Base-by-base conservation (phyloP, 53 echinoderm and acorn worm species). In the Henricia sp. region DNA sequence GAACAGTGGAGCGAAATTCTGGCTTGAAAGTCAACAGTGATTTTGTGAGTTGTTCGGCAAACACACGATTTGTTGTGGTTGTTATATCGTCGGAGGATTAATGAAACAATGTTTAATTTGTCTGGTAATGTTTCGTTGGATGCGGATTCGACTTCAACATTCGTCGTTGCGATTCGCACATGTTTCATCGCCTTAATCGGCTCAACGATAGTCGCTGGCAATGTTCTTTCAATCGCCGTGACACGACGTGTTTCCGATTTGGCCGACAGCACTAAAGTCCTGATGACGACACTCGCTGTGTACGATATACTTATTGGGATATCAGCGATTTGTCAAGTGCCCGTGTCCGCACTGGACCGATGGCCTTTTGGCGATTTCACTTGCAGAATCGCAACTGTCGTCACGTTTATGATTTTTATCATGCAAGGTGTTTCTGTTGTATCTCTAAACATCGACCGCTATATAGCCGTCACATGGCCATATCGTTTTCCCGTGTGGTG, bases 231-330 rank as follows among this genome's bases (percentile, higher is more conserved):
- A 35, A 74, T 74, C 54, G 56, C 56, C 39, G 74, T 74, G 54
- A 74, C 74, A 32, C 74, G 40, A 37, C 74, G 74, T 23, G 56
- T 56, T 0, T 17, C 55, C 21, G 39, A 37, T 26, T 25, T 74
- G 54, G 74, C 74, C 5, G 74, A 74, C 39, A 74, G 74, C 74
- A 74, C 74, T 56, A 74, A 74, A 39, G 56, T 74, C 23, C 44
- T 82, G 65, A 51, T 65, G 67, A 82, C 82, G 34, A 33, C 67
- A 25, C 50, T 74, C 55, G 74, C 74, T 24, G 56, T 74, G 36
- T 74, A 37, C n/a, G 74, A 74, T 56, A 37, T 74, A 9, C 72
- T 72, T 0, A 20, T 74, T 26, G 74, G 74, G 3, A 14, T 54
- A 0, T 0, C 0, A 16, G 3, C 41, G 16, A 11, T 55, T 1